A percentile compares a stretch with the other conserved stretches of the same genome.
Evolutionary conservation across 92 coral and sea anemone species (phyloP).

Genomic region (Phenganax stokvisi): DNA sequence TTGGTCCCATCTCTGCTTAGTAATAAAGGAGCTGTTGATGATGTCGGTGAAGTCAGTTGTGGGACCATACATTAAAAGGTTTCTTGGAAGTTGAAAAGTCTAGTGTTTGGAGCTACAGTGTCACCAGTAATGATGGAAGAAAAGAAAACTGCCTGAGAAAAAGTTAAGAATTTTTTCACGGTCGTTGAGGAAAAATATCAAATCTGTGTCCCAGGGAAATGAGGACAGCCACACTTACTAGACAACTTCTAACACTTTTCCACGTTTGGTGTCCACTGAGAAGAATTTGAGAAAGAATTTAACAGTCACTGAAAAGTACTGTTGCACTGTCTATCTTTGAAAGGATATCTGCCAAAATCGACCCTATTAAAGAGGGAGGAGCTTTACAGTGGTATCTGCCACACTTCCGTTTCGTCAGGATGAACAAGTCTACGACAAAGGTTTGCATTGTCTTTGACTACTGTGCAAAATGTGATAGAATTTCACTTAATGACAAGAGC

Average conservation of each 20-base stretch:
- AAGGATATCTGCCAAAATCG: conserved; percentile 47
- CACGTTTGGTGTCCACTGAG: conserved; percentile 36
- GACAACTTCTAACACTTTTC: conserved; percentile 38
- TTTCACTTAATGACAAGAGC: conserved; percentile 51
- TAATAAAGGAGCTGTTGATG: background rate
- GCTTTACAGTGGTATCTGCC: conserved; percentile 51
- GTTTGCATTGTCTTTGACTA: conserved; percentile 56
- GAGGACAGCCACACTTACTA: conserved; percentile 39
- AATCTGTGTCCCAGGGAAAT: conserved; percentile 53
- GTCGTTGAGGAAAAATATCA: conserved; percentile 38
- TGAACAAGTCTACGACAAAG: conserved; percentile 56
- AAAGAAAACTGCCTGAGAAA: conserved; percentile 42
- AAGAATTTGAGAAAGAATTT: conserved; percentile 37
- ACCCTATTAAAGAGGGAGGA: conserved; percentile 26
- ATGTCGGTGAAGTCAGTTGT: conserved; percentile 4
- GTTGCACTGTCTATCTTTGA: conserved; percentile 30
- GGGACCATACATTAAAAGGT: conserved; percentile 48
- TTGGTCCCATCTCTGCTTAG: conserved; percentile 45
- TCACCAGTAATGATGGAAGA: conserved; percentile 43
- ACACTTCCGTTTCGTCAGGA: conserved; percentile 51
- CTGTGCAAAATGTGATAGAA: conserved; percentile 43
- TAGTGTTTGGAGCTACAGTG: conserved; percentile 22
- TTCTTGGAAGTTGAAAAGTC: conserved; percentile 56
- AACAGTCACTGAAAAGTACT: conserved; percentile 40
- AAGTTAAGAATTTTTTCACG: conserved; percentile 27